A percentile compares a stretch with the other conserved stretches of the same genome.
These are phyloP conservation scores for Pemphredon lugubris DNA, from an alignment of 2,888 invertebrate species.

Conservation along the genomic window DNA sequence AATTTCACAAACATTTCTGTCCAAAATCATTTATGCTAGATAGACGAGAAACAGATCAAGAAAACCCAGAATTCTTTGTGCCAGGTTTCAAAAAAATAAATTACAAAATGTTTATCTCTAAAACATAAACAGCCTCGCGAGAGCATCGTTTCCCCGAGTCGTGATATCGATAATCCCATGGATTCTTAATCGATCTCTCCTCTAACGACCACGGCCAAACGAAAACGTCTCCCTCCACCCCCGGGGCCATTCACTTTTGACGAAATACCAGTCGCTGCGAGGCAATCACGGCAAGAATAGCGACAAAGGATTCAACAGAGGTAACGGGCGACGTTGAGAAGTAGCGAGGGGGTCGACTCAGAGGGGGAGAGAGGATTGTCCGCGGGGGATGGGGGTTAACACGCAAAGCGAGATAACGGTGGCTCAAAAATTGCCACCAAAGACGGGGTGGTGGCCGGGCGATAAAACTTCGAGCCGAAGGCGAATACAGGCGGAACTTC, in stretches of 20 bases:
- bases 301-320: conserved; percentile 28
- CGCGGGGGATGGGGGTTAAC: conserved; percentile 27
- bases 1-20: too few relatives aligned
- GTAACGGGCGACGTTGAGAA: background rate
- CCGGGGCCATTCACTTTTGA: background rate
- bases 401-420: conserved; percentile 48
- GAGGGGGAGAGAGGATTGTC: conserved; percentile 22
- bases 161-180: too few relatives aligned
- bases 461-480: conserved; percentile 68
- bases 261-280: conserved; percentile 7
- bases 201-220: background rate
- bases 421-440: conserved; percentile 70
- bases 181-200: background rate
- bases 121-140: too few relatives aligned
- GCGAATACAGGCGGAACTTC: conserved; percentile 68
- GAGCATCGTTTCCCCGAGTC: too few relatives aligned
- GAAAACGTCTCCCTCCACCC: background rate
- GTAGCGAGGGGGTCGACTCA: background rate
- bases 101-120: too few relatives aligned
- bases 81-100: too few relatives aligned
- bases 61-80: too few relatives aligned
- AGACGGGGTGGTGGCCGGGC: conserved; percentile 57
- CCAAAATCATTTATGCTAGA: too few relatives aligned
- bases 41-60: too few relatives aligned
- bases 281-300: conserved; percentile 27